Conservation (phyloP, 1,140 invertebrate genomes). For the Halyomorpha halys region DNA sequence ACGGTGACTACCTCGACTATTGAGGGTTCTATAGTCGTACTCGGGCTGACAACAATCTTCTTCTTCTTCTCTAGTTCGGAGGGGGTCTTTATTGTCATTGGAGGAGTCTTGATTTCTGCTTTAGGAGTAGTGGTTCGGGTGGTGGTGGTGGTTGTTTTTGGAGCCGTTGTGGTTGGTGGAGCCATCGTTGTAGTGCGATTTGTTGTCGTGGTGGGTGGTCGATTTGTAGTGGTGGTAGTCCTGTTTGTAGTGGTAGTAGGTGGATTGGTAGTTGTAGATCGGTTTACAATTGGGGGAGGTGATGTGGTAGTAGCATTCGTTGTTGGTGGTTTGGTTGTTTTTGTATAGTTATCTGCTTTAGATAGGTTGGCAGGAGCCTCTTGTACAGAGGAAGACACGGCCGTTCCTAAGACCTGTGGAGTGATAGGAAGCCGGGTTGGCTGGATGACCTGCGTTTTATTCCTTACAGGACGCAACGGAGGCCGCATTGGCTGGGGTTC, state of each 20-base stretch:
- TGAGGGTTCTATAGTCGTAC: conserved; percentile 30
- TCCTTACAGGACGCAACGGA: neutral
- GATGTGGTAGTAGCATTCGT: no score
- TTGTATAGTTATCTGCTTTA: no score
- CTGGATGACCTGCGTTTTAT: neutral
- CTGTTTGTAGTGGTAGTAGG: conserved; percentile 31
- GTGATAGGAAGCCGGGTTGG: neutral
- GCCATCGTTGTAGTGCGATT: neutral
- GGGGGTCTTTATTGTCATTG: neutral
- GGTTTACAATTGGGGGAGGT: no score
- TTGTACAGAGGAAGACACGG: no score
- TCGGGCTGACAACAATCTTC: neutral
- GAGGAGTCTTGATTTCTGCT: neutral
- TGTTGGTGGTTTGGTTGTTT: no score
- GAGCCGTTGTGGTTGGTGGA: conserved; percentile 27
- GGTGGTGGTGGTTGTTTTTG: conserved; percentile 30
- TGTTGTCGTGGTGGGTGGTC: conserved; percentile 29
- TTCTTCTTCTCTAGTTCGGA: conserved; percentile 16
- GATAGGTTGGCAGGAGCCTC: no score
- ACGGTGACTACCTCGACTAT: conserved; percentile 25
- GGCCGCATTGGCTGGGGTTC: conserved; percentile 1
- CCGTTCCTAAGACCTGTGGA: no score
- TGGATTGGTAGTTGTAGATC: neutral
- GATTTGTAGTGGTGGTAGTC: conserved; percentile 28
- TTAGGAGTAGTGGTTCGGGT: neutral